Percentiles rank a stretch among this genome's conserved stretches.
Conservation (phyloP, 2,797 vertebrate genomes). For the Protonibea diacanthus region DNA sequence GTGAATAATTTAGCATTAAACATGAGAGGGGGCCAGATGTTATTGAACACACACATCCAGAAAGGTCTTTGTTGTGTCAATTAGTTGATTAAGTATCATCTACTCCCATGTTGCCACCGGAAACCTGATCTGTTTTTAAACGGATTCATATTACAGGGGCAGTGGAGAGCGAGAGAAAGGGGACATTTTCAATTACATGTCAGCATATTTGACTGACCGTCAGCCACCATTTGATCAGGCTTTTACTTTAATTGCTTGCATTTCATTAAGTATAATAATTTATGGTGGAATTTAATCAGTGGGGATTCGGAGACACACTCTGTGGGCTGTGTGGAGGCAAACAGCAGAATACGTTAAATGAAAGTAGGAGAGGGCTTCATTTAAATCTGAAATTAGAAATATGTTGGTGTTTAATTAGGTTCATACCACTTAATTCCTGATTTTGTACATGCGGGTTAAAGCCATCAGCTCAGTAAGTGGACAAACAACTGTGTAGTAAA, state of each 20-base stretch:
- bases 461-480: constrained; percentile 9
- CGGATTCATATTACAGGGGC: constrained; percentile 89
- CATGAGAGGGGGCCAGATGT: constrained; percentile 80
- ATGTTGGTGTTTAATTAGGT: constrained; percentile 41
- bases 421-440: constrained; percentile 27
- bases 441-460: constrained; percentile 28
- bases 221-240: constrained; percentile 89
- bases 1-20: constrained; percentile 85
- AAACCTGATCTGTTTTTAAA: constrained; percentile 91
- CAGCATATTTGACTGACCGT: constrained; percentile 89
- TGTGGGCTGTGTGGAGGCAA: constrained; percentile 44
- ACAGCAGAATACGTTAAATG: constrained; percentile 71
- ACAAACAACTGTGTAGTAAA: constrained; percentile 38
- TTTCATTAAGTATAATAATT: constrained; percentile 91
- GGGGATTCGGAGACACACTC: constrained; percentile 73
- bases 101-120: constrained; percentile 83
- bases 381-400: constrained; percentile 27
- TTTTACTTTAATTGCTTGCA: constrained; percentile 97
- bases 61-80: constrained; percentile 92
- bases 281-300: constrained; percentile 86
- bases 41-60: constrained; percentile 82
- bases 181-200: constrained; percentile 93
- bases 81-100: constrained; percentile 95
- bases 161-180: constrained; percentile 78
- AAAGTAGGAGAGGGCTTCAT: constrained; percentile 49